Conservation (phyloP, 2,888 invertebrate species). For the Malthinus flaveolus region DNA sequence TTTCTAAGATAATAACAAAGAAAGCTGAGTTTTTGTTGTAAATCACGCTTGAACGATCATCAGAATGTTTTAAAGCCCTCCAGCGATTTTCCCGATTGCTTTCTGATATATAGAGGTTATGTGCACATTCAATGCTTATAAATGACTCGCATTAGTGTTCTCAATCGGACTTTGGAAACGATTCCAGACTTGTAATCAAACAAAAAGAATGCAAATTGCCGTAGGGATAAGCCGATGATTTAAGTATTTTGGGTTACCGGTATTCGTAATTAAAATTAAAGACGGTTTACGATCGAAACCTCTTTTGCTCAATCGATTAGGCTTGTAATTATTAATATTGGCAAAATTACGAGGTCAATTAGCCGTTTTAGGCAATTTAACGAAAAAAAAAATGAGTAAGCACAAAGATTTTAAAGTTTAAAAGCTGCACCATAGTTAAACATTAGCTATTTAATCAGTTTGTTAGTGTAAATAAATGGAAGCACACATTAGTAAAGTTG, state of each 20-base stretch:
- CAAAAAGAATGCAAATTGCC: slow-evolving; percentile 27
- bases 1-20: slow-evolving; percentile 41
- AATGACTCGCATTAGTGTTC: slow-evolving; percentile 53
- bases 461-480: slow-evolving; percentile 39
- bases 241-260: slow-evolving; percentile 21
- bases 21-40: slow-evolving; percentile 47
- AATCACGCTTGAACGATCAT: slow-evolving; percentile 50
- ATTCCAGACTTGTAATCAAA: slow-evolving; percentile 34
- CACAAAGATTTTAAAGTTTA: slow-evolving; percentile 15
- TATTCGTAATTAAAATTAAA: slow-evolving; percentile 25
- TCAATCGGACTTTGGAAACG: slow-evolving; percentile 45
- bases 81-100: slow-evolving; percentile 54
- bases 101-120: slow-evolving; percentile 55
- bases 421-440: slow-evolving; percentile 14
- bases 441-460: slow-evolving; percentile 36
- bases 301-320: background rate
- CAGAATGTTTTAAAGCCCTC: slow-evolving; percentile 56
- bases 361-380: too few species aligned
- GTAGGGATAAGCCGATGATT: slow-evolving; percentile 25
- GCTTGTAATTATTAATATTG: background rate
- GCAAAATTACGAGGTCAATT: too few species aligned
- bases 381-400: too few species aligned
- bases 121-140: slow-evolving; percentile 53
- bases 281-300: slow-evolving; percentile 1
- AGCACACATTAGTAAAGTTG: slow-evolving; percentile 48